Evolutionary conservation across 2,113 vertebrate genomes (phyloP), one percentile per base, ranked within the genome.

Genomic region (Opisthocomus hoazin): DNA sequence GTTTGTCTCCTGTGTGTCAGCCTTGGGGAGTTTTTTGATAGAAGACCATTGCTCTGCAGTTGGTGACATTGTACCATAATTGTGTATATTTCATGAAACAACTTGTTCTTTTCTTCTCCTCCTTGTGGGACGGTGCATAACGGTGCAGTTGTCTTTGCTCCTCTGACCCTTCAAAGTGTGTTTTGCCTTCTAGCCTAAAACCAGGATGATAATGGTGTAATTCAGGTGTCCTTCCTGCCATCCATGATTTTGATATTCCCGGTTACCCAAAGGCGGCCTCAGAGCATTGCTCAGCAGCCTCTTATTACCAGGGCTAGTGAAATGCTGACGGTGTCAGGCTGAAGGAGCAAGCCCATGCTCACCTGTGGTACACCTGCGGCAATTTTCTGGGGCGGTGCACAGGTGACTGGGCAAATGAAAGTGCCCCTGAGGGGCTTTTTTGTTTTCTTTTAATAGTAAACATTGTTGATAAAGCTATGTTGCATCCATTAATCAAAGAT

Each of bases 391-490:
- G 77, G 90, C 24, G 1, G 10, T 54, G 70, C 53, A 73, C 18
- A 73, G 39, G 56, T 78, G 68, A 74, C 32, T 64, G 76, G 34
- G 64, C 45, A 71, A 57, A 80, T 77, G 15, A 46, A 91, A 54
- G 30, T 68, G 69, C 51, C 48, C 1, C 1, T 0, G 0, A 77
- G 77, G 46, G 37, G 8, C 30, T 66, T 91, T 91, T 87, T 68
- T 37, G 39, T 66, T 93, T 90, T 71, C 34, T 80, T 93, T 88
- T 48, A 54, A 56, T 21, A 54, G 51, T 75, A 83, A 91, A 60
- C 34, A 46, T 21, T 66, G 45, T 81, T 14, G 3, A 30, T 69
- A 76, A 80, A 84, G 15, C 37, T 34, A 36, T 78, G 23, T 71
- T 81, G 51, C 57, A 60, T 66, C 53, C 41, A 36, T 93, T 87